phyloP scores from a whole-genome alignment of 2,888 invertebrate species.

The Athalia rosae region DNA sequence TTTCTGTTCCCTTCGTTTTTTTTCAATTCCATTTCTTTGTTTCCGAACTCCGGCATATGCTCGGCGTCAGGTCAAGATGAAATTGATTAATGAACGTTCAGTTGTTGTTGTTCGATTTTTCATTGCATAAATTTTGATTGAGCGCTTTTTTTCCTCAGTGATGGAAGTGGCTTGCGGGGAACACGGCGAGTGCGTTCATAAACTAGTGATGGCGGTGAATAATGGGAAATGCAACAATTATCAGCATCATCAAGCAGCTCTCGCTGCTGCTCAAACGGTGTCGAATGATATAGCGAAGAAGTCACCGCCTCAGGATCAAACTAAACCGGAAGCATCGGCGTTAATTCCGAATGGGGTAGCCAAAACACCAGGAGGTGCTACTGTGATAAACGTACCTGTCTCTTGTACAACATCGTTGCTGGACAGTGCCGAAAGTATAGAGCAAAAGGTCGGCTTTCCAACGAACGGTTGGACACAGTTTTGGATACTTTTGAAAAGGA shows the following conservation, averaged over 20 bases:
- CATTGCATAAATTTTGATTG: not conserved
- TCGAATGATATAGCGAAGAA: slow-evolving; percentile 79
- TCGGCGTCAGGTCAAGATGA: too few relatives aligned
- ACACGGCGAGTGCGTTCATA: slow-evolving; percentile 92
- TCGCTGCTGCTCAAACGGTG: slow-evolving; percentile 65
- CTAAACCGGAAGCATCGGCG: slow-evolving; percentile 61
- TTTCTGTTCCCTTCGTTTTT: too few relatives aligned
- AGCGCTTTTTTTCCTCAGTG: slow-evolving; percentile 77
- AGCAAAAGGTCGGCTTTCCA: slow-evolving; percentile 84
- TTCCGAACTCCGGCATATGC: too few relatives aligned
- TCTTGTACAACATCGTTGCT: slow-evolving; percentile 84
- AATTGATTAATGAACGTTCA: not conserved
- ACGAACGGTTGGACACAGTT: slow-evolving; percentile 90
- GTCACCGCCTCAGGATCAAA: slow-evolving; percentile 65
- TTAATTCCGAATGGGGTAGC: slow-evolving; percentile 72
- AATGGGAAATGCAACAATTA: slow-evolving; percentile 84
- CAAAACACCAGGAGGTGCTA: slow-evolving; percentile 59
- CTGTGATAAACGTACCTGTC: slow-evolving; percentile 73
- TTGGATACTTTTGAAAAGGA: slow-evolving; percentile 90
- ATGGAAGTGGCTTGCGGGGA: slow-evolving; percentile 98
- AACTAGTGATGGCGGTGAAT: slow-evolving; percentile 88
- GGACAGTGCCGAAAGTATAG: slow-evolving; percentile 84
- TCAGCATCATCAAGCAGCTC: slow-evolving; percentile 65
- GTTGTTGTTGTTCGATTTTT: not conserved
- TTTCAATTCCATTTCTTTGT: too few relatives aligned